Conservation (phyloP, 1,140 invertebrate genomes). For the Subanguina moxae region DNA sequence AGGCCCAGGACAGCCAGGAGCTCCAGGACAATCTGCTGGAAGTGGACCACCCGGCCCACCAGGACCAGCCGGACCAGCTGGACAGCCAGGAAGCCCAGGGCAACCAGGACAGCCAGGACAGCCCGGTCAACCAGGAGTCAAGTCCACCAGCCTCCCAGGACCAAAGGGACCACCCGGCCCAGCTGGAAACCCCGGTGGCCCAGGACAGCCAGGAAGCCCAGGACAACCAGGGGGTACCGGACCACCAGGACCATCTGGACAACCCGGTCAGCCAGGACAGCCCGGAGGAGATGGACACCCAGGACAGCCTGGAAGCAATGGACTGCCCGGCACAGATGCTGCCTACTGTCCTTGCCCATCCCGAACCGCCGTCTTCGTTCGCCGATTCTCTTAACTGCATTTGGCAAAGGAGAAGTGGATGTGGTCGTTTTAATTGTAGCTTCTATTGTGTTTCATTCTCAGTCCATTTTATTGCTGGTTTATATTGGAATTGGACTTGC, state of each 20-base stretch:
- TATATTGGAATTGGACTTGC: too few relatives aligned
- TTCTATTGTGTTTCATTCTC: too few relatives aligned
- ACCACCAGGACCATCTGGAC: constrained; percentile 25
- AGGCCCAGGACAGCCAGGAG: constrained; percentile 39
- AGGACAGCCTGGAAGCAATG: not conserved
- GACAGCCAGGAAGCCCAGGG: constrained; percentile 19
- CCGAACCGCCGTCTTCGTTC: constrained; percentile 15
- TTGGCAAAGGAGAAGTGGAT: too few relatives aligned
- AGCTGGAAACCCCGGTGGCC: constrained; percentile 11
- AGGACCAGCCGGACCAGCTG: constrained; percentile 29
- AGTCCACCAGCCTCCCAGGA: constrained; percentile 22
- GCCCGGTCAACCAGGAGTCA: constrained; percentile 6
- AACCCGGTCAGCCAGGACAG: constrained; percentile 14
- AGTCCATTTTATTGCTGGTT: too few relatives aligned
- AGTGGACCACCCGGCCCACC: constrained; percentile 21
- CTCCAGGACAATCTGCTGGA: constrained; percentile 9
- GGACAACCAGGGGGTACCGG: constrained; percentile 2
- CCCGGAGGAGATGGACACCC: constrained; percentile 20
- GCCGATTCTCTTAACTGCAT: constrained; percentile 2
- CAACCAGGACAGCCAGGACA: constrained; percentile 25
- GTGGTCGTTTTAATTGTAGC: too few relatives aligned
- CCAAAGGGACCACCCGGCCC: constrained; percentile 17
- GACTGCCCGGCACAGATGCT: not conserved
- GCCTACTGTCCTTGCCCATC: constrained; percentile 23
- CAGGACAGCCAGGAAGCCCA: constrained; percentile 20